Evolutionary conservation across 2,888 invertebrate species (phyloP).

Genomic region (Dryococelus australis): DNA sequence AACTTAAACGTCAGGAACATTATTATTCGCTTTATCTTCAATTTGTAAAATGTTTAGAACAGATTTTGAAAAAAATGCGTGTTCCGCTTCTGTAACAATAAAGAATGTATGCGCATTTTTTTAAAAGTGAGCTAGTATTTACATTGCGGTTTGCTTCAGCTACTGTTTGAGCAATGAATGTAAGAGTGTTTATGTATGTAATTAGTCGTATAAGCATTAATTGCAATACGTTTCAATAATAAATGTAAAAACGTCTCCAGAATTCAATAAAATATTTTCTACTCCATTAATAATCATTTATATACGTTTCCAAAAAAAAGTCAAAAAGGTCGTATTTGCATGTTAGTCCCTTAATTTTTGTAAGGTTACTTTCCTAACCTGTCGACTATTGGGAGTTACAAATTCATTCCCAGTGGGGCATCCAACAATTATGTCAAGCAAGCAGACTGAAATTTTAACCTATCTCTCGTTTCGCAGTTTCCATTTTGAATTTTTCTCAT

Average conservation of each 20-base stretch:
- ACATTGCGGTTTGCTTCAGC: background rate
- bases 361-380: no score
- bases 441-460: no score
- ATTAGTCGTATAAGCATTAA: background rate
- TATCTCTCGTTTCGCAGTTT: no score
- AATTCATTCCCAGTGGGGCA: no score
- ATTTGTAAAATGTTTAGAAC: background rate
- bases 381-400: no score
- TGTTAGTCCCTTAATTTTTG: no score
- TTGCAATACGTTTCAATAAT: background rate
- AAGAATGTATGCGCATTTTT: background rate
- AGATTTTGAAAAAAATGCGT: background rate
- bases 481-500: no score
- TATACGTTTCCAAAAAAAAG: no score
- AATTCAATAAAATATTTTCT: constrained; percentile 4
- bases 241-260: background rate
- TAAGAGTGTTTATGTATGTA: background rate
- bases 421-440: no score
- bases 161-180: background rate
- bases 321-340: no score
- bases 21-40: background rate
- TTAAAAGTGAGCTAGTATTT: background rate
- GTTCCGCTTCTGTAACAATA: background rate
- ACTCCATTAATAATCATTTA: background rate
- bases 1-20: no score